Evolutionary conservation across 92 coral and sea anemone genomes (phyloP), one percentile per base, ranked within the genome.

Genomic region (Phymanthus crucifer): DNA sequence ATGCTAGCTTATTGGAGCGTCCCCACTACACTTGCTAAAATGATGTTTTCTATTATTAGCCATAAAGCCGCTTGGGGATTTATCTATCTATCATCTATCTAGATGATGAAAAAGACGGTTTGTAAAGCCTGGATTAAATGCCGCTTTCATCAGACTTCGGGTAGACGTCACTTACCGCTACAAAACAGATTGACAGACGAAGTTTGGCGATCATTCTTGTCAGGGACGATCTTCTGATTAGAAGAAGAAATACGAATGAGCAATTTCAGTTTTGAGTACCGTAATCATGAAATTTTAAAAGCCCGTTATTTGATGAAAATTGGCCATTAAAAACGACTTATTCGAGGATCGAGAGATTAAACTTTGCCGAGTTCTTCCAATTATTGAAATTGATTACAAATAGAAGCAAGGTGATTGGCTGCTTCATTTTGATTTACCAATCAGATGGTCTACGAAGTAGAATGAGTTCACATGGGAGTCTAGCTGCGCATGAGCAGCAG

Each of bases 401-500:
- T 32, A 74, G 43, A 47, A 56, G 71, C 12, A n/a, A 54, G 0
- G 23, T 57, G 65, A 76, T 76, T 54, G 80, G 80, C 58, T 54
- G 33, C 8, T 34, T 32, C 26, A 32, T 21, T 10, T 35, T 19
- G 40, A 54, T 13, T 35, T 24, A 76, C 71, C 80, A 47, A 57
- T 76, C 70, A 76, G 27, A 76, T 5, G 17, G 2, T 54, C 8
- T 19, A 33, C 52, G 57, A 24, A 24, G 34, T 26, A 73, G 37
- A 36, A 17, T 52, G 14, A 23, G 17, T 35, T 46, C 2, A 7
- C 32, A 1, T 50, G 31, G 6, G 68, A 50, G 56, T 74, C 31
- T 40, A 74, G 27, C 40, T 74, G 66, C 78, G 78, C 78, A 74
- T 76, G 47, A 34, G 64, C 80, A 76, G 66, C 80, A 76, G 80